Evolutionary conservation across 2,797 vertebrate species (phyloP), one percentile per base, ranked within the genome.

Genomic region (Platyrinchus mystaceus): DNA sequence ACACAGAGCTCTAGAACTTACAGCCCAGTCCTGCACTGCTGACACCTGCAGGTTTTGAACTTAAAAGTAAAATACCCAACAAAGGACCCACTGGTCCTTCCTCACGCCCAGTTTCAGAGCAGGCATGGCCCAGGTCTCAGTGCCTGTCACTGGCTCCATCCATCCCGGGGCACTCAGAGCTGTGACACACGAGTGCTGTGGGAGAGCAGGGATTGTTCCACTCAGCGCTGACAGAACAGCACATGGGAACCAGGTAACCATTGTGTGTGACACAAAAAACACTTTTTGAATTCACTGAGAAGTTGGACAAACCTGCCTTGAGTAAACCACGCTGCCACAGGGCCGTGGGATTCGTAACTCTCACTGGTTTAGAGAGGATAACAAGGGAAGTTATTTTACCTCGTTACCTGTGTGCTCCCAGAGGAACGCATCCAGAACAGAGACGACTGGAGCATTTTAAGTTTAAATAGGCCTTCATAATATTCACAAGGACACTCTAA

Each of bases 1-100:
- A 6, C 24, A 6, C 52, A 1, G 2, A 27, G 22, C 10, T 8
- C 8, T 14, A 37, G 28, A 44, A 69, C 20, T 7, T 0, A 27
- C 46, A 66, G 52, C 63, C 52, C 47, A 13, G 3, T 12, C 43
- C 88, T 39, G 3, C 67, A 19, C 8, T 30, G 5, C 71, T 3
- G 16, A 23, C 63, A 34, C 30, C 37, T 34, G 28, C 53, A 43
- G 24, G 34, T 20, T 41, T 32, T 23, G 39, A 84, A 34, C 26
- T 7, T 9, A 43, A 59, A 55, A 6, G 21, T 10, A 12, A 60
- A 73, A 63, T 5, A 37, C 22, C 19, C 18, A 2, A 17, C 30
- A 62, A 26, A 44, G 1, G 6, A 75, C n/a, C 17, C 62, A 2
- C 10, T 19, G 66, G 6, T 12, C 16, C 26, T 27, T 49, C 69